Percentiles rank a stretch among this genome's conserved stretches.
These are phyloP conservation scores for Eudasyphora cyanicolor DNA, from an alignment of 2,888 invertebrate species.

Conservation along the genomic window DNA sequence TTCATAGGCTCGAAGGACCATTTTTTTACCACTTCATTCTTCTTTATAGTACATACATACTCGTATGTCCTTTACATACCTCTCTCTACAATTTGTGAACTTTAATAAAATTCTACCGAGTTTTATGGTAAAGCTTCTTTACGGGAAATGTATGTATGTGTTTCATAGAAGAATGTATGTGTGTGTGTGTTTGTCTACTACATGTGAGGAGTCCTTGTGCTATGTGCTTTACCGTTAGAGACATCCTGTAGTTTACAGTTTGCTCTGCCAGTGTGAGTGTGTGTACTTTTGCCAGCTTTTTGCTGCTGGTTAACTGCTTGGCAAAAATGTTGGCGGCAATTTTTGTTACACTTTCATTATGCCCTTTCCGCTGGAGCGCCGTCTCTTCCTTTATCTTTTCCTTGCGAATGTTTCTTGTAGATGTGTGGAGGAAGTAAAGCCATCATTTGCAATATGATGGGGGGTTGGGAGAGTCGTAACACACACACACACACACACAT, in stretches of 20 bases:
- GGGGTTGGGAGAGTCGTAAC: background rate
- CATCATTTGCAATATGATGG: background rate
- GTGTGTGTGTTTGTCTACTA: constrained; percentile 23
- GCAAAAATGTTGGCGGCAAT: constrained; percentile 33
- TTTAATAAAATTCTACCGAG: background rate
- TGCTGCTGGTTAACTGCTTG: constrained; percentile 26
- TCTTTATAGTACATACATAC: too few relatives aligned
- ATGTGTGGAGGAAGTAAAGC: background rate
- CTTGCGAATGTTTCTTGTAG: background rate
- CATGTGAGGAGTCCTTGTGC: constrained; percentile 28
- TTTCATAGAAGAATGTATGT: background rate
- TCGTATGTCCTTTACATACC: background rate
- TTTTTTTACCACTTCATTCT: too few relatives aligned
- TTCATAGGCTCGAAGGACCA: too few relatives aligned
- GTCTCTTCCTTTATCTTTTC: background rate
- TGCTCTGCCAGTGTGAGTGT: background rate
- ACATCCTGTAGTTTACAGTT: constrained; percentile 9
- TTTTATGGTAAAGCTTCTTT: background rate
- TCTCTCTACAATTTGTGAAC: background rate
- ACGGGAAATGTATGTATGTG: background rate
- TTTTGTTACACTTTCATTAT: constrained; percentile 48
- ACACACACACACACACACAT: constrained; percentile 2
- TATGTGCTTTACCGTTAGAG: constrained; percentile 27
- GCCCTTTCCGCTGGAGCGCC: background rate
- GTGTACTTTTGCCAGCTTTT: constrained; percentile 26